A percentile compares a stretch with the other conserved stretches of the same genome.
These are phyloP conservation scores for Agonum fuliginosum DNA, from an alignment of 2,888 invertebrate genomes.

Conservation along the genomic window DNA sequence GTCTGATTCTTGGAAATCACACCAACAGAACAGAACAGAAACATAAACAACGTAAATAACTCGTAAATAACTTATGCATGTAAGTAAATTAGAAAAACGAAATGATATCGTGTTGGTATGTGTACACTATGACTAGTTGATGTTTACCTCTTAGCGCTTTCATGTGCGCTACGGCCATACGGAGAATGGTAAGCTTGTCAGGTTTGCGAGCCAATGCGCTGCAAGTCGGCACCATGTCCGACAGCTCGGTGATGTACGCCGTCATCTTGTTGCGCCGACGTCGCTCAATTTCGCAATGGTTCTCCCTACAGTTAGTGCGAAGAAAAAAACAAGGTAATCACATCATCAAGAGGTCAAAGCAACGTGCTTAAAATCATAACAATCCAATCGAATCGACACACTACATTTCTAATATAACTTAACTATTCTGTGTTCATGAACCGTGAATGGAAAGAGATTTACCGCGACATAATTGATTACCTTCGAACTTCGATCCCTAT, in stretches of 20 bases:
- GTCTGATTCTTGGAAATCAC: conserved; percentile 39
- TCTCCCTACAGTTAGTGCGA: conserved; percentile 87
- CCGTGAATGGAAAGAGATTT: neutral
- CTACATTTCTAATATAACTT: no score
- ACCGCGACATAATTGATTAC: conserved; percentile 5
- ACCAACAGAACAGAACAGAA: neutral
- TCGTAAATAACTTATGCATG: neutral
- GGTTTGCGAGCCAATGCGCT: conserved; percentile 98
- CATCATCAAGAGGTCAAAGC: conserved; percentile 61
- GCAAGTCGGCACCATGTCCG: conserved; percentile 99
- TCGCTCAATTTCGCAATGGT: conserved; percentile 99
- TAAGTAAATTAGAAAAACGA: neutral
- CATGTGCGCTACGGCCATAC: conserved; percentile 99
- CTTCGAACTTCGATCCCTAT: neutral
- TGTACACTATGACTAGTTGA: no score
- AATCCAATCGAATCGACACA: neutral
- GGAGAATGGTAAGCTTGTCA: conserved; percentile 98
- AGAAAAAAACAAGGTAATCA: conserved; percentile 63
- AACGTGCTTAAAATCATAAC: conserved; percentile 3
- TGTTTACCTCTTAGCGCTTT: conserved; percentile 92
- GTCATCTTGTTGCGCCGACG: conserved; percentile 99
- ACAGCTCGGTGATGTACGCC: conserved; percentile 98
- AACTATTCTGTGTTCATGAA: neutral
- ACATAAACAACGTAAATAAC: conserved; percentile 15
- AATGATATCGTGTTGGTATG: conserved; percentile 2